Conservation (phyloP, 2,888 invertebrate species). For the Lithophane leautieri region DNA sequence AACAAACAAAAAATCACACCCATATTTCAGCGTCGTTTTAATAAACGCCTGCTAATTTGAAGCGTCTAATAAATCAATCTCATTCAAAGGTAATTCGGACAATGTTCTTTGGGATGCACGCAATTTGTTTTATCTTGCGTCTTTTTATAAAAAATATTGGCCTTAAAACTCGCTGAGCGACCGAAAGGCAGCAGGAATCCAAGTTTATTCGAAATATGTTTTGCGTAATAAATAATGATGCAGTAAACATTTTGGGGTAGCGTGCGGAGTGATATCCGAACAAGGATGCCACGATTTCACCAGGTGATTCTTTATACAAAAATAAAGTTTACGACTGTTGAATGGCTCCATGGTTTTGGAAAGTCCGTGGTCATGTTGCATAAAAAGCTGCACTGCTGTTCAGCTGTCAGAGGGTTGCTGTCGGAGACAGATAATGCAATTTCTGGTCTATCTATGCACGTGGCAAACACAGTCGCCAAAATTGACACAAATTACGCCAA, state of each 20-base stretch:
- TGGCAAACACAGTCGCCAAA: neutral
- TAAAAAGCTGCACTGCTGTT: neutral
- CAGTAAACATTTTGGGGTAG: conserved; percentile 37
- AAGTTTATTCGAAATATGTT: conserved; percentile 32
- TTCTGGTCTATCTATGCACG: neutral
- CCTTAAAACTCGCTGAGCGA: conserved; percentile 49
- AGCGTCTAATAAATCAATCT: conserved; percentile 72
- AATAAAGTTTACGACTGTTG: conserved; percentile 16
- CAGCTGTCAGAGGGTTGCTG: neutral
- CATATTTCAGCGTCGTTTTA: conserved; percentile 66
- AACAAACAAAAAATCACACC: conserved; percentile 33
- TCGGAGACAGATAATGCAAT: neutral
- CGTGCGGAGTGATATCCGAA: conserved; percentile 34
- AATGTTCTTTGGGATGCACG: conserved; percentile 62
- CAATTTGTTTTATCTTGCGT: conserved; percentile 63
- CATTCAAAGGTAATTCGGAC: conserved; percentile 72
- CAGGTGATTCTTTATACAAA: conserved; percentile 24
- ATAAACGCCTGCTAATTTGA: conserved; percentile 71
- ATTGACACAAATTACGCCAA: neutral
- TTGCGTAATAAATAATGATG: conserved; percentile 46
- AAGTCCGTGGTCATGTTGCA: conserved; percentile 3
- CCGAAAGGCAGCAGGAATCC: conserved; percentile 10
- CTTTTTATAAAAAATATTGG: conserved; percentile 53
- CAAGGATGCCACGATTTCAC: conserved; percentile 18
- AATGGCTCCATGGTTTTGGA: neutral